A percentile compares a stretch with the other conserved stretches of the same genome.
These are phyloP conservation scores for Labrus mixtus DNA, from an alignment of 2,113 vertebrate species.

Conservation along the genomic window DNA sequence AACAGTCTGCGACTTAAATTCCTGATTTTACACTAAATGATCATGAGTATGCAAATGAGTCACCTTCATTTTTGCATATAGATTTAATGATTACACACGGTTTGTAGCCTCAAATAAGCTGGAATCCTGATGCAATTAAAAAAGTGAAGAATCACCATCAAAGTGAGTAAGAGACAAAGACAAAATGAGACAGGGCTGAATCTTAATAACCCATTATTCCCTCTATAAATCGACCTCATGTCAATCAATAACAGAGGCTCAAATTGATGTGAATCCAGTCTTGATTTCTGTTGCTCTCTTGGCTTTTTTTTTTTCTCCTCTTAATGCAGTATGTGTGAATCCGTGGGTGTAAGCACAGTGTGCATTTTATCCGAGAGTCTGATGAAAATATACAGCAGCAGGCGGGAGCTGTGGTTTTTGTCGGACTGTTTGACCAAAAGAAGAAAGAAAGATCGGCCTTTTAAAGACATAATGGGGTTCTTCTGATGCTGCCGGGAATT, in stretches of 20 bases:
- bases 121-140: slow-evolving; percentile 14
- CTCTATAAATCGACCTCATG: slow-evolving; percentile 33
- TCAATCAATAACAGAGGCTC: slow-evolving; percentile 26
- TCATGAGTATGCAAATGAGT: slow-evolving; percentile 14
- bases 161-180: not conserved
- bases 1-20: too few relatives aligned
- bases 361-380: slow-evolving; percentile 32
- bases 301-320: slow-evolving; percentile 1
- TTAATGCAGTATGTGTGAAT: slow-evolving; percentile 36
- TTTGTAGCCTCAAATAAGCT: not conserved
- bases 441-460: slow-evolving; percentile 54
- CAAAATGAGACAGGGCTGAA: not conserved
- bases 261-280: slow-evolving; percentile 39
- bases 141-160: slow-evolving; percentile 3
- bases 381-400: slow-evolving; percentile 34
- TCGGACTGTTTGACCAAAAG: slow-evolving; percentile 50
- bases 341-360: slow-evolving; percentile 35
- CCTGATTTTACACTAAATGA: not conserved
- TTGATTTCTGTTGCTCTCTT: slow-evolving; percentile 25
- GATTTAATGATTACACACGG: not conserved
- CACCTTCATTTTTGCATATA: not conserved
- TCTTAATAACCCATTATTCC: slow-evolving; percentile 5
- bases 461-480: slow-evolving; percentile 53
- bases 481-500: slow-evolving; percentile 51
- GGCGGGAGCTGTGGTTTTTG: slow-evolving; percentile 35